Conservation (phyloP, 1,140 invertebrate species). For the Trinorchestia longiramus region DNA sequence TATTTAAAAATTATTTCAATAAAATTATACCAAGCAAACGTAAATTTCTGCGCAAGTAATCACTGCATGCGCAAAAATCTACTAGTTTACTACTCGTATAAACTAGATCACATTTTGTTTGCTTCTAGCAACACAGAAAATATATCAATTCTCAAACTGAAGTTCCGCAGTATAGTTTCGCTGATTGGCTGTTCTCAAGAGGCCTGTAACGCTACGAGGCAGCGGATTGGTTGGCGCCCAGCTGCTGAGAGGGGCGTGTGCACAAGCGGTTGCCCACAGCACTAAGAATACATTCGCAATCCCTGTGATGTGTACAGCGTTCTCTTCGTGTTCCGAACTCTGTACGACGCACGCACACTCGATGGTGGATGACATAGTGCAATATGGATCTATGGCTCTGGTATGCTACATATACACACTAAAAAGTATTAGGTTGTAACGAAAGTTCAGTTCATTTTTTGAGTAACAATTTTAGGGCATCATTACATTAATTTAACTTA, state of each 20-base stretch:
- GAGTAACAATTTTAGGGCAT: too few species aligned
- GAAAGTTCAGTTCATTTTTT: too few species aligned
- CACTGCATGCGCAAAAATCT: too few species aligned
- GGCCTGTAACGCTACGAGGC: not conserved
- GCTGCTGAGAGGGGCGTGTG: not conserved
- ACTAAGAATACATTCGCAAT: not conserved
- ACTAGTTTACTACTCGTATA: too few species aligned
- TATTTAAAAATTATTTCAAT: too few species aligned
- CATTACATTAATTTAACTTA: too few species aligned
- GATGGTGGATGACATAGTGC: not conserved
- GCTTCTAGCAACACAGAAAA: not conserved
- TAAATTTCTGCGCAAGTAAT: too few species aligned
- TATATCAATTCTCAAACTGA: not conserved
- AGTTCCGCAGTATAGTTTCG: not conserved
- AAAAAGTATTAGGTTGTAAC: too few species aligned
- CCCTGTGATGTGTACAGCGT: not conserved
- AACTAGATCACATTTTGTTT: too few species aligned
- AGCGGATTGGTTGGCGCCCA: not conserved
- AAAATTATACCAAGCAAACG: too few species aligned
- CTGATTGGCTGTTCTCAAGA: not conserved
- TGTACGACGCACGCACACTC: not conserved
- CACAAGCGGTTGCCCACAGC: not conserved
- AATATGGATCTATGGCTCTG: too few species aligned
- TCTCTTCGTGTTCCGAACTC: not conserved
- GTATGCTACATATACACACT: too few species aligned